Base-by-base conservation (phyloP, 2,113 vertebrate species). In the Gobiocypris rarus region DNA sequence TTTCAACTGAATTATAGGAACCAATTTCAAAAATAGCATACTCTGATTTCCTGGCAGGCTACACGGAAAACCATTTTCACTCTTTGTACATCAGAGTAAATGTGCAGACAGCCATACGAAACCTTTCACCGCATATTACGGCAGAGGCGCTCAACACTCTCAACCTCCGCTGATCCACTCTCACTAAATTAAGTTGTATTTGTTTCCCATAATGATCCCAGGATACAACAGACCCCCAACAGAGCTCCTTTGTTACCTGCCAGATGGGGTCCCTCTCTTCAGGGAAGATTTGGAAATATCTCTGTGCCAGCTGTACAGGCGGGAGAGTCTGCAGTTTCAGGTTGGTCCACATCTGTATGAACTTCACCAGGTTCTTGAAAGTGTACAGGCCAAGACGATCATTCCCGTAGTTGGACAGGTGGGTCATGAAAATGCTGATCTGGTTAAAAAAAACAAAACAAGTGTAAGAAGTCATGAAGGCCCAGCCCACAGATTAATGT, bases 391-490 rank as follows among this genome's bases (percentile, higher is more conserved):
- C 96, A 87, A 97, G 92, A 63, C 96, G 96, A 87, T 97, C 96
- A 0, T 97, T 97, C 45, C 96, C 96, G 0, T 97, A 97, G 88
- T 97, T 97, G 86, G 96, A 97, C 83, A 97, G 92, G 83, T 97
- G 96, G 2, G 96, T 97, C 96, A 97, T 97, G 89, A 97, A 97
- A 90, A 97, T 96, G 92, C 96, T 97, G 89, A 97, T 96, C 96
- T 97, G 91, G 83, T 58, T 54, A 24, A 6, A 59, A 41, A 85
- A 9, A 61, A 11, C 3, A 58, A 38, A 84, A 11, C 54, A 13
- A 56, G n/a, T 5, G 5, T 54, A 41, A 7, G 17, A 43, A 74
- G 8, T 75, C 71, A 75, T 75, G 4, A 9, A 71, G 22, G 22
- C 22, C 5, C 69, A 73, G 6, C 1, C 41, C 22, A 24, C 11